phyloP scores from a whole-genome alignment of 2,888 invertebrate genomes.

The Ferdinandea cuprea region DNA sequence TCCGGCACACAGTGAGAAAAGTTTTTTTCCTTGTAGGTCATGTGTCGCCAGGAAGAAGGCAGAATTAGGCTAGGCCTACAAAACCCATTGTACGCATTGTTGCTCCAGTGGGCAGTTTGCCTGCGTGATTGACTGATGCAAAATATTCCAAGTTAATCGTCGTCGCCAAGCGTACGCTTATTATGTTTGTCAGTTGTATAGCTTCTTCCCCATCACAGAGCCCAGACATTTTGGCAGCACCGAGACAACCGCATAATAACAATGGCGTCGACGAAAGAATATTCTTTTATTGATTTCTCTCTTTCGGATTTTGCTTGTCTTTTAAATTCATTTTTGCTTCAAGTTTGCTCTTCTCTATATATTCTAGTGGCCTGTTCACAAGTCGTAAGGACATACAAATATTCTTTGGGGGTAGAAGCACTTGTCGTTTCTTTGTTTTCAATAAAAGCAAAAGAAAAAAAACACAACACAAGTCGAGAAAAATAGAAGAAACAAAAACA shows the following conservation, averaged over 20 bases:
- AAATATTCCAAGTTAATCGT: conserved; percentile 49
- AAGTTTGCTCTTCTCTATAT: conserved; percentile 32
- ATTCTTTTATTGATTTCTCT: conserved; percentile 62
- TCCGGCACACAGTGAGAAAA: too few species aligned
- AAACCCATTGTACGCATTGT: background rate
- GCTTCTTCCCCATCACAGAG: conserved; percentile 63
- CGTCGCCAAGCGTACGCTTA: conserved; percentile 18
- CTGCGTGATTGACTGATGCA: conserved; percentile 47
- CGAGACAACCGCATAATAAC: conserved; percentile 71
- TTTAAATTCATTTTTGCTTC: conserved; percentile 40
- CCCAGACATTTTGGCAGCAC: conserved; percentile 73
- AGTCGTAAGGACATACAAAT: conserved; percentile 58
- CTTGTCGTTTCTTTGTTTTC: conserved; percentile 49
- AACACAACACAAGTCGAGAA: too few species aligned
- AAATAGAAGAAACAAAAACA: conserved; percentile 28
- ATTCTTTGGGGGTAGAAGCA: conserved; percentile 42
- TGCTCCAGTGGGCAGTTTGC: conserved; percentile 7
- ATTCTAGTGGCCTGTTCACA: conserved; percentile 40
- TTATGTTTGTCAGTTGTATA: conserved; percentile 47
- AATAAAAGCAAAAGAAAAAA: conserved; percentile 36
- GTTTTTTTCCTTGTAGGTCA: conserved; percentile 16
- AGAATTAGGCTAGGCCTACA: conserved; percentile 18
- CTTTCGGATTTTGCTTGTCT: conserved; percentile 51
- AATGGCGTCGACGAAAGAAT: conserved; percentile 66
- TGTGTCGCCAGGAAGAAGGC: conserved; percentile 2